Conservation (phyloP, 2,797 vertebrate species). For the Gobio occitaniae region DNA sequence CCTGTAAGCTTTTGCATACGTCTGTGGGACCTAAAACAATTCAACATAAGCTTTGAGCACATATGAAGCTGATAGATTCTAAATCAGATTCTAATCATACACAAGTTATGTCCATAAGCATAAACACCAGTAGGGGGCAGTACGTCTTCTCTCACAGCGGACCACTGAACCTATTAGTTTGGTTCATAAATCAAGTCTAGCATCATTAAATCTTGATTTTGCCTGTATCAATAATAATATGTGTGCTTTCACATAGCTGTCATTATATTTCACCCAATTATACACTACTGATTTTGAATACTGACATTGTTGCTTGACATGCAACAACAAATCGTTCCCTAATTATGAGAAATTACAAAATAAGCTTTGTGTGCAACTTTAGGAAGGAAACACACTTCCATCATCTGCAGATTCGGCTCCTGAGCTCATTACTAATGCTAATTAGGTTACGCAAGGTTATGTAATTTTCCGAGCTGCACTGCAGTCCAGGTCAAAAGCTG, state of each 20-base stretch:
- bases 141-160: conserved; percentile 12
- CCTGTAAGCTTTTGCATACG: neutral
- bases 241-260: conserved; percentile 16
- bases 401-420: neutral
- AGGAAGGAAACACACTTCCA: neutral
- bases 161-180: neutral
- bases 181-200: conserved; percentile 39
- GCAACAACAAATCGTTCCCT: neutral
- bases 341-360: neutral
- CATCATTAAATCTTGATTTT: conserved; percentile 37
- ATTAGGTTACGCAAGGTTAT: conserved; percentile 3
- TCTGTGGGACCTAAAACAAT: neutral
- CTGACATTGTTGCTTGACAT: neutral
- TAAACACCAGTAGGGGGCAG: conserved; percentile 43
- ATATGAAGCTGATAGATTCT: neutral
- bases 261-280: conserved; percentile 13
- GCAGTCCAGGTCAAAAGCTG: conserved; percentile 20
- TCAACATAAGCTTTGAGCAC: neutral
- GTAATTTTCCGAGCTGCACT: neutral
- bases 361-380: conserved; percentile 2
- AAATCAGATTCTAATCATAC: neutral
- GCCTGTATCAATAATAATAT: conserved; percentile 16
- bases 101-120: neutral
- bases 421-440: neutral
- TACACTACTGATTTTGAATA: neutral